phyloP scores from a whole-genome alignment of 92 coral and sea anemone genomes.

The Anthopleura xanthogrammica region DNA sequence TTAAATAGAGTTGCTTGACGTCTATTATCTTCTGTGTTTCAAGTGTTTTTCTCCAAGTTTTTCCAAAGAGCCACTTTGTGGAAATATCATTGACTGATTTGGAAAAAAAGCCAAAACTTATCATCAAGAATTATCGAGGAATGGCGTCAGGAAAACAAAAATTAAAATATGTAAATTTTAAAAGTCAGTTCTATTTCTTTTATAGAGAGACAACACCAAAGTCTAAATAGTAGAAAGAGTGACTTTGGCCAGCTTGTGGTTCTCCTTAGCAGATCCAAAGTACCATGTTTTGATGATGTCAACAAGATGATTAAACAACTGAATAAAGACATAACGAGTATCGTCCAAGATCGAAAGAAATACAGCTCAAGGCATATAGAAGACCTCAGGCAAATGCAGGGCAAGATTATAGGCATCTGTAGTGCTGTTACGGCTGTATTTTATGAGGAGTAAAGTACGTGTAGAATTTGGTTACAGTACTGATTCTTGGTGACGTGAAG shows the following conservation, averaged over 20 bases:
- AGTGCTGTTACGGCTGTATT: slow-evolving; percentile 67
- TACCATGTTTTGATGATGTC: slow-evolving; percentile 54
- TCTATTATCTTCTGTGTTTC: no score
- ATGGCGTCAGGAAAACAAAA: no score
- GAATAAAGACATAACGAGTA: slow-evolving; percentile 49
- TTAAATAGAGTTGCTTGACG: no score
- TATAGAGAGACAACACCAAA: slow-evolving; percentile 54
- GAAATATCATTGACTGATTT: no score
- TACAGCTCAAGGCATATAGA: slow-evolving; percentile 84
- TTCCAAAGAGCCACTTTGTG: no score
- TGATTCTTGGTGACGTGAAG: neutral
- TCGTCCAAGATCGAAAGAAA: slow-evolving; percentile 76
- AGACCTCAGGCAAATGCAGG: slow-evolving; percentile 70
- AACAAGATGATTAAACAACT: slow-evolving; percentile 46
- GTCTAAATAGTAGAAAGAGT: slow-evolving; percentile 55
- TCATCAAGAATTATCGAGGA: no score
- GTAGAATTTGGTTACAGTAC: neutral
- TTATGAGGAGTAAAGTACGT: slow-evolving; percentile 55
- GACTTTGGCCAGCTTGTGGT: slow-evolving; percentile 41
- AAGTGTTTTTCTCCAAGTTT: no score
- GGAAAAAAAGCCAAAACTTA: no score
- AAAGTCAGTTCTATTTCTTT: neutral
- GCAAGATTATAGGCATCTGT: slow-evolving; percentile 78
- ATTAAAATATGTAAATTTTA: no score
- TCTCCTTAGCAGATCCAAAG: slow-evolving; percentile 47